Conservation (phyloP, 2,797 vertebrate genomes). For the Scolopax bukidnonensis region DNA sequence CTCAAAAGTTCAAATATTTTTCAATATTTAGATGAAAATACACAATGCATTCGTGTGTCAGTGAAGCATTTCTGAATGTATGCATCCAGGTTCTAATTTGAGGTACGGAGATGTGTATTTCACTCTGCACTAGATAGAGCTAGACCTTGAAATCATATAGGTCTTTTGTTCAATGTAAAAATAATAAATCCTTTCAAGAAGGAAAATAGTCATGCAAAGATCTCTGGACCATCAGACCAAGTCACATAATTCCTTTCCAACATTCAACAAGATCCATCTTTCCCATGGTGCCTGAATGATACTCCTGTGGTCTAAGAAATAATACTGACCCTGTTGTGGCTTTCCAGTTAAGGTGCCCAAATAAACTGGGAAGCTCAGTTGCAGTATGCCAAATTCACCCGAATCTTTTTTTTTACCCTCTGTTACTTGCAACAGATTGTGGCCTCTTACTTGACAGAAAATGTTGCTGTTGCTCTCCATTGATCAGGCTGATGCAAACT, state of each 20-base stretch:
- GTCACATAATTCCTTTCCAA: not conserved
- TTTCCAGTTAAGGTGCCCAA: not conserved
- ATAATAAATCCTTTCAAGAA: conserved; percentile 15
- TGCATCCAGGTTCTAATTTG: not conserved
- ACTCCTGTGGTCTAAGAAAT: not conserved
- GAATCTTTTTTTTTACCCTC: not conserved
- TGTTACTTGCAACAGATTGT: not conserved
- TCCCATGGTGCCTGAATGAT: not conserved
- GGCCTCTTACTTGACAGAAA: not conserved
- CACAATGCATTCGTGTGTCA: rapidly evolving
- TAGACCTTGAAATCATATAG: not conserved
- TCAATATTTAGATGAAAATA: not conserved
- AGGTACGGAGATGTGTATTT: not conserved
- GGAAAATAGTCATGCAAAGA: not conserved
- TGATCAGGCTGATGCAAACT: not conserved
- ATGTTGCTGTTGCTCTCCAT: not conserved
- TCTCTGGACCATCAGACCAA: not conserved
- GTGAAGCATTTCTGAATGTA: not conserved
- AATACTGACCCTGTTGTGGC: not conserved
- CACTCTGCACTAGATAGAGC: not conserved
- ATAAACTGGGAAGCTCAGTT: not conserved
- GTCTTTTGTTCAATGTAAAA: not conserved
- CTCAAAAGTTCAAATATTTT: not conserved
- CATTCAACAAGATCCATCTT: not conserved
- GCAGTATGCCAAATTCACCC: not conserved